Evolutionary conservation across 2,888 invertebrate genomes (phyloP), one percentile per base, ranked within the genome.

Genomic region (Idaea dimidiata): DNA sequence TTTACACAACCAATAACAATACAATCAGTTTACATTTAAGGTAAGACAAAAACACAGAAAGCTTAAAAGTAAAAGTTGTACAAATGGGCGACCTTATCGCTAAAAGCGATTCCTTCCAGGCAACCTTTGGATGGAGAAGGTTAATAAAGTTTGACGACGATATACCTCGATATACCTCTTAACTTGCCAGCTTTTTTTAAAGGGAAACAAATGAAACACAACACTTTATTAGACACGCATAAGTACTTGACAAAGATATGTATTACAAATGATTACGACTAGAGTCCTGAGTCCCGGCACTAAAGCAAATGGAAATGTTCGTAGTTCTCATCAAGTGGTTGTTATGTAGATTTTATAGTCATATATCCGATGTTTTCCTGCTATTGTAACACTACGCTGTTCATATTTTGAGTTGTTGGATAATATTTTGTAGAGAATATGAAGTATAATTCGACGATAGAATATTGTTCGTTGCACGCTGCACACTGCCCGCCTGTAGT

Each of bases 331-430:
- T 14, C 57, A 59, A 62, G 59, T 66, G 33, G 18, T 54, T 63
- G 60, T 66, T 66, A 66, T 60, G 60, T 60, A 59, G 62, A 62
- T 62, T 58, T 57, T 63, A 66, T 63, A 62, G 17, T 14, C 56
- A 24, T 31, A 55, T 16, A 16, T 24, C 60, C 60, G 43, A 32
- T 58, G 59, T 16, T 54, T 18, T 31, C 61, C 62, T 60, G 62
- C 63, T 54, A 60, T 59, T 58, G 18, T 56, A 59, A 61, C 63
- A 56, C 56, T 17, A 17, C 10, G 18, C 56, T 7, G 43, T 43
- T 43, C 8, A n/a, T 54, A 17, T 54, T 17, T 16, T 17, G 54
- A 16, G 14, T 54, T 16, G 16, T 16, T 16, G 17, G 7, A 54
- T 17, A 54, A 54, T 17, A 43, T 43, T 43, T 14, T 14, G 43